Conservation (phyloP, 2,797 vertebrate genomes). For the Sebastes nivosus region DNA sequence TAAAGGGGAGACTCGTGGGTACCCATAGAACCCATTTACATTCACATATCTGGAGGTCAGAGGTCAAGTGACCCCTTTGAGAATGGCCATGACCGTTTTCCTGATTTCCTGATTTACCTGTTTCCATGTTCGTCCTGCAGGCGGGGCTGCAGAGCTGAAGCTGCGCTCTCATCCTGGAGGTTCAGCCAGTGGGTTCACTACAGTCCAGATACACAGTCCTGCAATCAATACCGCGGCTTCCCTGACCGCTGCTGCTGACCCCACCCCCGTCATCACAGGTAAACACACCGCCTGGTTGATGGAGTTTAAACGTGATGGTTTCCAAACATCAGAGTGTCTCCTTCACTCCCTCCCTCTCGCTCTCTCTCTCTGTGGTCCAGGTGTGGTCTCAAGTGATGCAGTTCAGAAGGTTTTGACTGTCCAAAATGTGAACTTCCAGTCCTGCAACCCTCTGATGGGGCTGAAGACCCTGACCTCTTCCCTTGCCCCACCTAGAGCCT, state of each 20-base stretch:
- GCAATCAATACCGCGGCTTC: not conserved
- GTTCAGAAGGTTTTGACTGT: constrained; percentile 59
- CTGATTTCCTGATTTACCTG: no score
- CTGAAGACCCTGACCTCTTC: not conserved
- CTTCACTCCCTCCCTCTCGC: not conserved
- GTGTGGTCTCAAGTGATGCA: constrained; percentile 66
- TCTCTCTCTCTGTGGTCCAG: constrained; percentile 26
- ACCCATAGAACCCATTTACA: no score
- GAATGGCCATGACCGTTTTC: no score
- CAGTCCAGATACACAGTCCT: constrained; percentile 38
- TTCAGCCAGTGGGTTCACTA: constrained; percentile 56
- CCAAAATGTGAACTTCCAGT: constrained; percentile 32
- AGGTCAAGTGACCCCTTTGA: no score
- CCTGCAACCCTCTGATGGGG: not conserved
- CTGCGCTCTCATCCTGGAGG: constrained; percentile 48
- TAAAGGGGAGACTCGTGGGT: no score
- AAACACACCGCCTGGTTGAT: not conserved
- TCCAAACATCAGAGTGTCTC: not conserved
- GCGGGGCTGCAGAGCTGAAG: constrained; percentile 31
- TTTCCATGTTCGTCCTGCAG: constrained; percentile 32
- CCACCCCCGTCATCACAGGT: constrained; percentile 71
- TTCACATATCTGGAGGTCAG: no score
- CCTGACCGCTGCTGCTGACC: not conserved
- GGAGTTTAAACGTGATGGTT: not conserved
- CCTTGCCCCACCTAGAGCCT: not conserved